phyloP scores from a whole-genome alignment of 2,113 vertebrate species.

The Nanorana parkeri region DNA sequence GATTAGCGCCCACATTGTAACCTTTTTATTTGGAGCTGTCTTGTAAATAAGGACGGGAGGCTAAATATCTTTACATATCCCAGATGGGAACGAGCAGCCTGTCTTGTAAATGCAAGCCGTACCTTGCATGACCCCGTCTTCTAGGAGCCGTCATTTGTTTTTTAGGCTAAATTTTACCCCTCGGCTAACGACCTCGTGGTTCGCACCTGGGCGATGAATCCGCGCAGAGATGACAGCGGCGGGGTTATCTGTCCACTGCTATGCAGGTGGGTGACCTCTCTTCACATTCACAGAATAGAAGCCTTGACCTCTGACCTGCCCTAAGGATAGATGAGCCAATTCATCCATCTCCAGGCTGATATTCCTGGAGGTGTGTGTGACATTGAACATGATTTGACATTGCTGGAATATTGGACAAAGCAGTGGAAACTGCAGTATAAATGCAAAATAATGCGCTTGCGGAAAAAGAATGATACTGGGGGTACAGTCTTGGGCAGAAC shows the following conservation, averaged over 20 bases:
- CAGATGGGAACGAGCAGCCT: background rate
- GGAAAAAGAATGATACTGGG: too few relatives aligned
- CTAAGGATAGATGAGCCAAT: background rate
- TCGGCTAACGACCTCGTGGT: background rate
- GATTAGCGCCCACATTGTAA: background rate
- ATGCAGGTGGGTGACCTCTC: background rate
- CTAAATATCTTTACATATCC: background rate
- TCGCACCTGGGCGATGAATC: background rate
- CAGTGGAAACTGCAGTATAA: too few relatives aligned
- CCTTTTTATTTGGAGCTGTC: background rate
- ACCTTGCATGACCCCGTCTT: constrained; percentile 33
- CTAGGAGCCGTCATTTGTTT: background rate
- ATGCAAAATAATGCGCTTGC: too few relatives aligned
- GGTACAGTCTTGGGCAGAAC: too few relatives aligned
- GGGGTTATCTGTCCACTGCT: background rate
- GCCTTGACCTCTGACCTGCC: background rate
- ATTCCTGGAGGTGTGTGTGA: too few relatives aligned
- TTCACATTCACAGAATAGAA: background rate
- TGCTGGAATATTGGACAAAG: too few relatives aligned
- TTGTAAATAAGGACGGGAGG: constrained; percentile 11
- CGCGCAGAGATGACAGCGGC: background rate
- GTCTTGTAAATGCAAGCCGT: background rate
- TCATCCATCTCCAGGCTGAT: too few relatives aligned
- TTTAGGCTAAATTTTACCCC: background rate
- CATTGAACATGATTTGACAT: too few relatives aligned